Conservation (phyloP, 2,888 invertebrate genomes). For the Pseudococcus viburni region DNA sequence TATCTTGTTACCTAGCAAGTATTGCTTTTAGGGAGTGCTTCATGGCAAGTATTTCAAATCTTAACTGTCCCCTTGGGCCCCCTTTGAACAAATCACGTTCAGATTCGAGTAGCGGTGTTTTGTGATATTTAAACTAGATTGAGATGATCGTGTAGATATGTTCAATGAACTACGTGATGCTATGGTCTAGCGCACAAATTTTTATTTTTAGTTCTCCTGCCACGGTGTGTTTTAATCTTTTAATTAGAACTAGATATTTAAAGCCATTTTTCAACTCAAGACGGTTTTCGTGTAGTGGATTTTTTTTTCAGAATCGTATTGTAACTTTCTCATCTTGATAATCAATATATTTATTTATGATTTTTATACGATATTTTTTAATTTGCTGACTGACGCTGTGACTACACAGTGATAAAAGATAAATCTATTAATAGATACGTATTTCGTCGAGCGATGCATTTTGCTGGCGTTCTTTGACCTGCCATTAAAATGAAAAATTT, state of each 20-base stretch:
- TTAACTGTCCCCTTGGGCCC: background rate
- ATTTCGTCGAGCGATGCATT: background rate
- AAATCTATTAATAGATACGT: background rate
- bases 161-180: background rate
- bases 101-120: background rate
- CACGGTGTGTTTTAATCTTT: background rate
- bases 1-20: slow-evolving; percentile 4
- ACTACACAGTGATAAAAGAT: background rate
- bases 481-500: slow-evolving; percentile 11
- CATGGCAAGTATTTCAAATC: background rate
- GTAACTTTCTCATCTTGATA: slow-evolving; percentile 37
- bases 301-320: background rate
- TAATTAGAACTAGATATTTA: background rate
- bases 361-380: background rate
- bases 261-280: background rate
- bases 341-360: slow-evolving; percentile 34
- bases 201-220: background rate
- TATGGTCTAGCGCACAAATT: slow-evolving; percentile 11
- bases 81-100: slow-evolving; percentile 9
- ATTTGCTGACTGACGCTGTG: background rate
- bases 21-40: background rate
- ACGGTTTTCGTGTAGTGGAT: background rate
- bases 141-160: background rate
- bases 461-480: background rate
- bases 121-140: slow-evolving; percentile 27